Percentiles rank a stretch among this genome's conserved stretches.
Conservation (phyloP, 2,888 invertebrate genomes). For the Cheilosia urbana region DNA sequence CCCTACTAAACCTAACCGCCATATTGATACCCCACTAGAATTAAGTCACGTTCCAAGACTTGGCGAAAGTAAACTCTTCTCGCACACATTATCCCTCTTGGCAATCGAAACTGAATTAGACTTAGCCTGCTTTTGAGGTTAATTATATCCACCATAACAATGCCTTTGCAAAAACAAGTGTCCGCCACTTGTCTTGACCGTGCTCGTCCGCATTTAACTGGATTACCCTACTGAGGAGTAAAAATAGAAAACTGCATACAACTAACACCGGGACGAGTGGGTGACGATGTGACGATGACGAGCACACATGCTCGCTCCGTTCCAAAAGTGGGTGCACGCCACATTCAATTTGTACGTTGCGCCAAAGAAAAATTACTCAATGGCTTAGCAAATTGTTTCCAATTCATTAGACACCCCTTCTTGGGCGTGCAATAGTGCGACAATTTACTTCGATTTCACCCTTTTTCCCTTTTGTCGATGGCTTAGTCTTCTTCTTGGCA, state of each 20-base stretch:
- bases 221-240: slow-evolving; percentile 54
- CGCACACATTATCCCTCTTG: slow-evolving; percentile 30
- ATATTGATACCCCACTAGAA: slow-evolving; percentile 13
- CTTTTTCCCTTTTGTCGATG: slow-evolving; percentile 21
- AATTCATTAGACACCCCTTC: slow-evolving; percentile 77
- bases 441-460: slow-evolving; percentile 56
- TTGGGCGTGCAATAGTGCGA: slow-evolving; percentile 46
- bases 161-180: slow-evolving; percentile 51
- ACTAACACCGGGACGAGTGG: slow-evolving; percentile 20
- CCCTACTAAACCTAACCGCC: slow-evolving; percentile 13
- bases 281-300: not conserved
- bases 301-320: slow-evolving; percentile 29
- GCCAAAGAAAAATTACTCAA: slow-evolving; percentile 73
- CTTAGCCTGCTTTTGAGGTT: slow-evolving; percentile 72
- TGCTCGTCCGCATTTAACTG: slow-evolving; percentile 63
- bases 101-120: slow-evolving; percentile 63
- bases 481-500: slow-evolving; percentile 10
- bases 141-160: slow-evolving; percentile 47
- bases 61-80: slow-evolving; percentile 14
- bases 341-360: slow-evolving; percentile 74
- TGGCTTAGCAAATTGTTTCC: slow-evolving; percentile 77
- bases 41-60: slow-evolving; percentile 63
- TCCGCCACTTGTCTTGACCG: slow-evolving; percentile 70
- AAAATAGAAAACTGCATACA: slow-evolving; percentile 11
- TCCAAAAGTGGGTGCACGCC: slow-evolving; percentile 41